These are phyloP conservation scores for Pseudotriccus pelzelni DNA, from an alignment of 2,797 vertebrate species.

Conservation along the genomic window DNA sequence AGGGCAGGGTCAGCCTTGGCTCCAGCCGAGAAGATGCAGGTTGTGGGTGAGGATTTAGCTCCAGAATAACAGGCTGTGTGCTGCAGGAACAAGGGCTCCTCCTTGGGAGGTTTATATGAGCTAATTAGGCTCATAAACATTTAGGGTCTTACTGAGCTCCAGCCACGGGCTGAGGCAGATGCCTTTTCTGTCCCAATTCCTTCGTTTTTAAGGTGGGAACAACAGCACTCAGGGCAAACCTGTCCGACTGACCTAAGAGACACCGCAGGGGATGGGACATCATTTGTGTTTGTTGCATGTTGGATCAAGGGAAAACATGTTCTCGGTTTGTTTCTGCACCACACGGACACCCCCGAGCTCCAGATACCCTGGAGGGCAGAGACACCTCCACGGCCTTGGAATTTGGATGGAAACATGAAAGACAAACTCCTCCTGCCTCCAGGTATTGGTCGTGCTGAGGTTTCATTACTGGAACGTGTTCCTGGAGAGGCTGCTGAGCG, in stretches of 20 bases:
- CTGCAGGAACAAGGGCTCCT: neutral
- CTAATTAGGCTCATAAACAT: constrained; percentile 34
- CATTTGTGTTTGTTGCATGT: fast-evolving
- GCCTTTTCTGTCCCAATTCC: neutral
- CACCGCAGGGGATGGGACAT: neutral
- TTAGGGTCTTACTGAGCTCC: neutral
- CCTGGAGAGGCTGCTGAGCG: neutral
- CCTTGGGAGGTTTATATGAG: constrained; percentile 30
- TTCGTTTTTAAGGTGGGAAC: neutral
- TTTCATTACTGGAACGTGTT: fast-evolving
- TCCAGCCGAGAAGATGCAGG: neutral
- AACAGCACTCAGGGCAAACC: neutral
- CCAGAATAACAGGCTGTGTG: neutral
- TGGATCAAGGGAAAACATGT: neutral
- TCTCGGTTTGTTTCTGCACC: neutral
- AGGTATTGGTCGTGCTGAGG: neutral
- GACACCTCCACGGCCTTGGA: neutral
- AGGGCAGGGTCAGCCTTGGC: neutral
- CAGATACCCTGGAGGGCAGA: neutral
- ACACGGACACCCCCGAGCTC: fast-evolving
- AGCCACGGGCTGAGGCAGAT: neutral
- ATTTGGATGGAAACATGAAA: neutral
- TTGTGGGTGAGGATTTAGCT: neutral
- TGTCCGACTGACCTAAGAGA: neutral
- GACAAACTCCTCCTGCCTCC: neutral